These are phyloP conservation scores for Salmo trutta DNA, from an alignment of 2,797 vertebrate genomes.

Conservation along the genomic window DNA sequence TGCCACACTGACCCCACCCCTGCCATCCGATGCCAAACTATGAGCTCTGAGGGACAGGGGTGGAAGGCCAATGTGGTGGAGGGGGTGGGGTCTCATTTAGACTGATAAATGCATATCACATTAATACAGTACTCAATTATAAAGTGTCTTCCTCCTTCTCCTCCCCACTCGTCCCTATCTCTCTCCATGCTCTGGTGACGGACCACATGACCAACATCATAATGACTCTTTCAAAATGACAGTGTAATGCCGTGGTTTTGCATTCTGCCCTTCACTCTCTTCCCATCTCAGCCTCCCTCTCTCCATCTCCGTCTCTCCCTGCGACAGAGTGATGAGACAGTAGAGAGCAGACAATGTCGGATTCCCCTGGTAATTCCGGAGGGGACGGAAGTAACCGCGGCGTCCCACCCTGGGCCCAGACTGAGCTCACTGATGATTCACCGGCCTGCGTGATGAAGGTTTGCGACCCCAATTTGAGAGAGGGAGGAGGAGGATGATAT, in stretches of 20 bases:
- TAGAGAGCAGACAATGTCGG: slow-evolving; percentile 80
- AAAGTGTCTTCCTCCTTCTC: not conserved
- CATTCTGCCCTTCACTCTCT: slow-evolving; percentile 18
- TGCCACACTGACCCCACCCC: slow-evolving; percentile 18
- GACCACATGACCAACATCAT: slow-evolving; percentile 27
- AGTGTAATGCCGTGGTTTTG: slow-evolving; percentile 7
- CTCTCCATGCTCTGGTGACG: not conserved
- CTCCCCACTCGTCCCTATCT: slow-evolving; percentile 12
- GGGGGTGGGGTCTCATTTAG: not conserved
- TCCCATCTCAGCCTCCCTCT: slow-evolving; percentile 30
- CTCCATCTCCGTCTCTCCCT: slow-evolving; percentile 43
- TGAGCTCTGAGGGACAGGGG: not conserved
- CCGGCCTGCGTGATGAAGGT: slow-evolving; percentile 73
- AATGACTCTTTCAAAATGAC: slow-evolving; percentile 48
- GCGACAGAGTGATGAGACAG: slow-evolving; percentile 69
- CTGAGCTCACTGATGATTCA: slow-evolving; percentile 69
- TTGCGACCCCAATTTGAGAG: slow-evolving; percentile 75
- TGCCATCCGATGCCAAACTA: slow-evolving; percentile 13
- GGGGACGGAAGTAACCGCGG: slow-evolving; percentile 66
- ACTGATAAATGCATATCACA: no score
- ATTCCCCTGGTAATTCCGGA: slow-evolving; percentile 76
- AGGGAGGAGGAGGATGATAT: slow-evolving; percentile 31
- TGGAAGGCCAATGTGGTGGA: not conserved
- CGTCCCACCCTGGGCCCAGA: slow-evolving; percentile 16
- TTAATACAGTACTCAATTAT: no score